Conservation (phyloP, 2,888 invertebrate species). For the Drosophila pseudotakahashii region DNA sequence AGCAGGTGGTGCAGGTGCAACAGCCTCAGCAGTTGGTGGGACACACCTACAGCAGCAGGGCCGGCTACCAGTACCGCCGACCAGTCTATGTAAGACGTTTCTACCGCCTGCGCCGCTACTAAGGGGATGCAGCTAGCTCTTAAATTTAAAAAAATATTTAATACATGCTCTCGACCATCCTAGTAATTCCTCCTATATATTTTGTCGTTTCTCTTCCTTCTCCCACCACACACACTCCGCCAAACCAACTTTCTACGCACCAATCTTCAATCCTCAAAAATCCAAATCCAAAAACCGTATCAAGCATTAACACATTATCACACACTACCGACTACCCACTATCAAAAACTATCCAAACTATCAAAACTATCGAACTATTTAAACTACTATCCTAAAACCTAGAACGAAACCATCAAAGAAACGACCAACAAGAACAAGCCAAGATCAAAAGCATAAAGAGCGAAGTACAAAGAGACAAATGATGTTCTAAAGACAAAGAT, state of each 20-base stretch:
- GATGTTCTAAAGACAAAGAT: constrained; percentile 61
- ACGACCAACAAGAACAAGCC: constrained; percentile 25
- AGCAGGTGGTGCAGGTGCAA: constrained; percentile 18
- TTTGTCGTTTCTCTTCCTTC: constrained; percentile 60
- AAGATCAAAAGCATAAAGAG: constrained; percentile 60
- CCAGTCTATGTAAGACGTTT: constrained; percentile 81
- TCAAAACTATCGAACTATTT: constrained; percentile 49
- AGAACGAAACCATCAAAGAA: constrained; percentile 50
- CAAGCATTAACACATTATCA: constrained; percentile 49
- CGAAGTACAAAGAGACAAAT: constrained; percentile 82
- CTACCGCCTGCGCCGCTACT: constrained; percentile 77
- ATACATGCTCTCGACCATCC: constrained; percentile 55
- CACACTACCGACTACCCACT: constrained; percentile 35
- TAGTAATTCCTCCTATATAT: constrained; percentile 42
- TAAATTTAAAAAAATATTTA: constrained; percentile 61
- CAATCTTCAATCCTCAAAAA: constrained; percentile 18
- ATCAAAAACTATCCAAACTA: constrained; percentile 42
- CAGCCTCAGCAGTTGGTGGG: constrained; percentile 61
- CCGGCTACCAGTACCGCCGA: constrained; percentile 82
- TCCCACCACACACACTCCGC: constrained; percentile 29
- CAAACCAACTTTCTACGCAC: constrained; percentile 34
- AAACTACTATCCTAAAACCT: constrained; percentile 44
- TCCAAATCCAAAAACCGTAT: constrained; percentile 20
- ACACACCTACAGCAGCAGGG: constrained; percentile 69
- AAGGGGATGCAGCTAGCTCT: constrained; percentile 52